Percentiles rank a stretch among this genome's conserved stretches.
phyloP scores from a whole-genome alignment of 2,113 vertebrate species.

The Macaca mulatta region DNA sequence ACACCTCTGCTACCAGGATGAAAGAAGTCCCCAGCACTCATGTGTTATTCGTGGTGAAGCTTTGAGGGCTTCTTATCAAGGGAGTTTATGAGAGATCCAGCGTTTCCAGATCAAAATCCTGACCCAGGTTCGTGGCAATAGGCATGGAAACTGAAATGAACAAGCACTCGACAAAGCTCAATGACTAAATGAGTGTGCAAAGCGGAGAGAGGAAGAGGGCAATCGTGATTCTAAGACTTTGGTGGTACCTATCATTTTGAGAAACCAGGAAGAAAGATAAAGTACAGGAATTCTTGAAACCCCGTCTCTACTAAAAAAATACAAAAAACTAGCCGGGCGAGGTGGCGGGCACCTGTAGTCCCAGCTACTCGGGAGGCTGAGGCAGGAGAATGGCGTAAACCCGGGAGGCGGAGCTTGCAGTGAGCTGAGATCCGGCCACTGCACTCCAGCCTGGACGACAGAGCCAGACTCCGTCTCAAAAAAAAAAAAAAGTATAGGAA shows the following conservation, averaged over 20 bases:
- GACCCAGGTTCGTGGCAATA: neutral
- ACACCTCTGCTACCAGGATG: neutral
- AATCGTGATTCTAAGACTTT: accelerated
- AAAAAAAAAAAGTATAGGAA: no score
- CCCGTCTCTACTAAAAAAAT: no score
- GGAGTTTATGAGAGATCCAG: neutral
- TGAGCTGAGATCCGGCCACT: no score
- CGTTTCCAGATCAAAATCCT: neutral
- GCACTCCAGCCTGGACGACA: no score
- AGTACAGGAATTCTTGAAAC: neutral
- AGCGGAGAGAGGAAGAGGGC: neutral
- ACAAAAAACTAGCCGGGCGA: no score
- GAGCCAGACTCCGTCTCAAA: no score
- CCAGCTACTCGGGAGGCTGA: no score
- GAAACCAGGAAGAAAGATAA: neutral
- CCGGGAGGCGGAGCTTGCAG: no score
- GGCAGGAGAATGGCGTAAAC: no score
- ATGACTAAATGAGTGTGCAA: neutral
- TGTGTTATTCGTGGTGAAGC: neutral
- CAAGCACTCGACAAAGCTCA: neutral
- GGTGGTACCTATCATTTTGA: neutral
- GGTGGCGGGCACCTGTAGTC: no score
- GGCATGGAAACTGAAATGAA: neutral
- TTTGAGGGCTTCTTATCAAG: neutral
- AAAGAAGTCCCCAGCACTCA: neutral